These are phyloP conservation scores for Phaethon lepturus DNA, from an alignment of 2,113 vertebrate genomes.

Conservation along the genomic window DNA sequence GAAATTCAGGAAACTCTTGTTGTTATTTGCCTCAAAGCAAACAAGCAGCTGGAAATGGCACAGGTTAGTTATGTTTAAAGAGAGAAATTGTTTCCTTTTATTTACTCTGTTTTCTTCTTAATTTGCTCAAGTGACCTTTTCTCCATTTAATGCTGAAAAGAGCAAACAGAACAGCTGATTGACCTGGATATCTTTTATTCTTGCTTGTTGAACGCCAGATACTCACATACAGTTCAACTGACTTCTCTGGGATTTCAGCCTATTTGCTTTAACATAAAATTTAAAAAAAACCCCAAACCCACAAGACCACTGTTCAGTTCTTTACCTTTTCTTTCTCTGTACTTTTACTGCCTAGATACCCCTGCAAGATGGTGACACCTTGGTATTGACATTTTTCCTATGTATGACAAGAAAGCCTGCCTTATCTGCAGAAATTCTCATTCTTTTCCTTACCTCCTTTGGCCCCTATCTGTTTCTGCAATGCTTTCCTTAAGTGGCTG, in stretches of 20 bases:
- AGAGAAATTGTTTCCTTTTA: constrained; percentile 36
- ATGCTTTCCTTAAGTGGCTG: not conserved
- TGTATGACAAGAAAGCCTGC: not conserved
- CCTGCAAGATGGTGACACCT: rapidly evolving
- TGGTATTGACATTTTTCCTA: not conserved
- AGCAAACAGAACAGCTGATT: constrained; percentile 38
- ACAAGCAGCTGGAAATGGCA: constrained; percentile 49
- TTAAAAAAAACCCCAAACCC: not conserved
- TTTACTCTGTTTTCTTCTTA: constrained; percentile 49
- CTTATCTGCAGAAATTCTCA: not conserved
- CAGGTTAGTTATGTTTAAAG: constrained; percentile 40
- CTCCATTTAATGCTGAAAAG: constrained; percentile 48
- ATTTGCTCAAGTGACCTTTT: constrained; percentile 56
- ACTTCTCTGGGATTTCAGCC: not conserved
- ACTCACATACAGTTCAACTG: not conserved
- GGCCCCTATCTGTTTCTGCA: not conserved
- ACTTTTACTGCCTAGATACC: not conserved
- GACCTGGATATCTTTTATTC: constrained; percentile 19
- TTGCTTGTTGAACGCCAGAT: not conserved
- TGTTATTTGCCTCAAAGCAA: constrained; percentile 38
- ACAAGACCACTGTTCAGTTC: not conserved
- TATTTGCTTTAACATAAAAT: not conserved
- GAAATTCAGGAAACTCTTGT: not conserved
- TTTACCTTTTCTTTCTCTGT: not conserved
- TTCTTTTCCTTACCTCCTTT: not conserved